A percentile compares a stretch with the other conserved stretches of the same genome.
Evolutionary conservation across 2,888 invertebrate species (phyloP).

Genomic region (Nemurella pictetii): DNA sequence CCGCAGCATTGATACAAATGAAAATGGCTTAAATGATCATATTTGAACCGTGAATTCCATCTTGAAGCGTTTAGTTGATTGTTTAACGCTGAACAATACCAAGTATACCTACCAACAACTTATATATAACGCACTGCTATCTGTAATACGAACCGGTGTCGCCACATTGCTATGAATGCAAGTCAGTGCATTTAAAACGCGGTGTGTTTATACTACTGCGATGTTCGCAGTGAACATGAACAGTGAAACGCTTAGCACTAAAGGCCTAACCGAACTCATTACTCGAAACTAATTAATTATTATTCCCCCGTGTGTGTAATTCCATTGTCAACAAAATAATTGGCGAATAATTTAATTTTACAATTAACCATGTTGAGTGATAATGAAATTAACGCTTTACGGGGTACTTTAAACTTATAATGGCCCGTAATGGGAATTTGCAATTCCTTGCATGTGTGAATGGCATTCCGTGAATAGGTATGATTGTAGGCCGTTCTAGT

Average conservation of each 20-base stretch:
- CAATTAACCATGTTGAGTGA: not conserved
- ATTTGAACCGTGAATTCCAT: too few species aligned
- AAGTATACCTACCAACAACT: too few species aligned
- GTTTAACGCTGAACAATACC: too few species aligned
- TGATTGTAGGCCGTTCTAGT: too few species aligned
- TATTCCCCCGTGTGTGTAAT: constrained; percentile 40
- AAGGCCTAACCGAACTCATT: not conserved
- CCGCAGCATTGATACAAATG: too few species aligned
- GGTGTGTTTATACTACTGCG: not conserved
- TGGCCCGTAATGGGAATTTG: not conserved
- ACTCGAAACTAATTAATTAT: constrained; percentile 14
- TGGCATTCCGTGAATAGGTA: too few species aligned
- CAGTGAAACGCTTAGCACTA: not conserved
- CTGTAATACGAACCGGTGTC: too few species aligned
- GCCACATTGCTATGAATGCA: not conserved
- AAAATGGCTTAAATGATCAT: too few species aligned
- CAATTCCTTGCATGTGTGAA: not conserved
- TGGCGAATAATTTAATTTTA: constrained; percentile 41
- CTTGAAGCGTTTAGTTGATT: too few species aligned
- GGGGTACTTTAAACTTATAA: not conserved
- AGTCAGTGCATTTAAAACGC: not conserved
- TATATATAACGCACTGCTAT: too few species aligned
- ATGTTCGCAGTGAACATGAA: not conserved
- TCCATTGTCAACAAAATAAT: constrained; percentile 39
- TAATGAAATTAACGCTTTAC: not conserved